phyloP scores from a whole-genome alignment of 1,140 invertebrate genomes.

The Neodiprion pinetum region DNA sequence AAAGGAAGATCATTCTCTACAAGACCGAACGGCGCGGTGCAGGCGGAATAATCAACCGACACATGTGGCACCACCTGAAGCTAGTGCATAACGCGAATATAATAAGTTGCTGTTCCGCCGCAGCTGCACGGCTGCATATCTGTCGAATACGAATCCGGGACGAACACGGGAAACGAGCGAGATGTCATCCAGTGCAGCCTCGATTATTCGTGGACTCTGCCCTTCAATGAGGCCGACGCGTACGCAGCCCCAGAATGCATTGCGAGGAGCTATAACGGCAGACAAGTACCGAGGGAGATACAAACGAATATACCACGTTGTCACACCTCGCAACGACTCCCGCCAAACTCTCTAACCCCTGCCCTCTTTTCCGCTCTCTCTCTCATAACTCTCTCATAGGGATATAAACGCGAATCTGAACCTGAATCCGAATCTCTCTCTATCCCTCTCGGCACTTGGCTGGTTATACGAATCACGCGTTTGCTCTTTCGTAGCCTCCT shows the following conservation, averaged over 20 bases:
- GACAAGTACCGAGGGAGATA: conserved; percentile 5
- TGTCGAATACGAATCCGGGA: background rate
- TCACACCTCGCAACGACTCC: background rate
- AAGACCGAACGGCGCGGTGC: too few species aligned
- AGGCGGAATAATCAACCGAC: too few species aligned
- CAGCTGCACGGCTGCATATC: background rate
- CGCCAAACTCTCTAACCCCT: background rate
- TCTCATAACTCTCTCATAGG: background rate
- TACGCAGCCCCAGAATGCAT: background rate
- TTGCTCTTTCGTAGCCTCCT: background rate
- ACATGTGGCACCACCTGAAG: background rate
- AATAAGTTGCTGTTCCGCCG: background rate
- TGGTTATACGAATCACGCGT: background rate
- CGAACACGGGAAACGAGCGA: background rate
- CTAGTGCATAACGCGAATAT: background rate
- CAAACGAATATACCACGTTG: background rate
- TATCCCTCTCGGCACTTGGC: background rate
- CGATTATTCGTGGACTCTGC: conserved; percentile 4
- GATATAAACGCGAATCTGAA: too few species aligned
- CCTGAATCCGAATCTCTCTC: too few species aligned
- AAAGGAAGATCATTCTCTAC: too few species aligned
- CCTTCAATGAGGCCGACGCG: background rate
- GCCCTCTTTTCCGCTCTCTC: background rate
- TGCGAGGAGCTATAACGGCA: background rate
- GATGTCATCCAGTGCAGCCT: background rate